Percentiles rank a stretch among this genome's conserved stretches.
These are phyloP conservation scores for Notodonta ziczac DNA, from an alignment of 2,888 invertebrate genomes.

Conservation along the genomic window DNA sequence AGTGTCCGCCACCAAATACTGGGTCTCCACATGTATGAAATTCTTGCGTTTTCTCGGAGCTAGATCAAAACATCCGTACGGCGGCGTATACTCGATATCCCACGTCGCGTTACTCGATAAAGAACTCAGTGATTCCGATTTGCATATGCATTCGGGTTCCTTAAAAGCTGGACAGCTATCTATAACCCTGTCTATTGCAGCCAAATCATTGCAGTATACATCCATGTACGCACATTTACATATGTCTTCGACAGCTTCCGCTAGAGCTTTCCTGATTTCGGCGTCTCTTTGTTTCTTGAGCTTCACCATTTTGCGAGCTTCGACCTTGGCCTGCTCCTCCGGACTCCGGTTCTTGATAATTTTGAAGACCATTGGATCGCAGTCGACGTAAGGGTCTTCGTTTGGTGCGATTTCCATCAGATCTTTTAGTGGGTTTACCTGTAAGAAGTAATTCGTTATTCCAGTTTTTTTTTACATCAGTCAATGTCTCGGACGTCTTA, in stretches of 20 bases:
- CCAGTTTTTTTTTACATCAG: too few species aligned
- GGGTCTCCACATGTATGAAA: constrained; percentile 85
- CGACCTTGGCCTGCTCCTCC: constrained; percentile 80
- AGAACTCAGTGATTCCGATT: constrained; percentile 71
- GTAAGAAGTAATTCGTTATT: constrained; percentile 19
- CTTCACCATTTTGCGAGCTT: constrained; percentile 82
- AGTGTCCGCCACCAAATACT: constrained; percentile 85
- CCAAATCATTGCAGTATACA: constrained; percentile 74
- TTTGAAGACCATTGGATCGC: constrained; percentile 88
- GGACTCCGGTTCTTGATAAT: constrained; percentile 86
- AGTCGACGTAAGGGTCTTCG: constrained; percentile 88
- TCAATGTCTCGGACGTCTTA: too few species aligned
- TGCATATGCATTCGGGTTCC: constrained; percentile 73
- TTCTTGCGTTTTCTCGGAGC: constrained; percentile 76
- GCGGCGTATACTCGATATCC: constrained; percentile 89
- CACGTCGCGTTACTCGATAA: constrained; percentile 86
- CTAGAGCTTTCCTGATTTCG: constrained; percentile 77
- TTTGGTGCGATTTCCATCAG: constrained; percentile 81
- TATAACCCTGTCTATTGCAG: constrained; percentile 75
- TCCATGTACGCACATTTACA: constrained; percentile 83
- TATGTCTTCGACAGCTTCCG: constrained; percentile 73
- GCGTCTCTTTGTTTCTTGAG: constrained; percentile 81
- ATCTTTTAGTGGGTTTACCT: constrained; percentile 87
- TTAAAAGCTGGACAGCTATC: constrained; percentile 76
- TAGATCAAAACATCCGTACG: constrained; percentile 87